Conservation (phyloP, 1,140 invertebrate genomes). For the Arctopsyche grandis region DNA sequence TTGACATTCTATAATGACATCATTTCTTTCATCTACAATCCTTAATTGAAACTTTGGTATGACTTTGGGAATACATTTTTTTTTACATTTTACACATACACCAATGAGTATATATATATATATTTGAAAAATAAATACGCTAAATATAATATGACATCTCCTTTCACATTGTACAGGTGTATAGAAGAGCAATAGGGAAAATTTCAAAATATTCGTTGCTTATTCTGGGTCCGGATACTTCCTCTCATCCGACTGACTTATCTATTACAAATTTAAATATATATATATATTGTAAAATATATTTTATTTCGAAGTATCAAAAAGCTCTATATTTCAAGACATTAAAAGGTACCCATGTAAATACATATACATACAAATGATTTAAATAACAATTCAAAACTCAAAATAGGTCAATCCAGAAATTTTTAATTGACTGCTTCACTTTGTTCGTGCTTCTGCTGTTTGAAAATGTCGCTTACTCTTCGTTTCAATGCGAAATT, state of each 20-base stretch:
- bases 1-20: conserved; percentile 23
- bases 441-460: no score
- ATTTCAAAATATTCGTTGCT: conserved; percentile 53
- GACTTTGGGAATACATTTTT: background rate
- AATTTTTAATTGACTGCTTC: conserved; percentile 13
- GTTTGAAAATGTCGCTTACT: no score
- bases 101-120: background rate
- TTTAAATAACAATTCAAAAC: background rate
- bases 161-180: conserved; percentile 46
- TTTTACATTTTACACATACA: conserved; percentile 10
- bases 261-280: conserved; percentile 44
- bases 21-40: background rate
- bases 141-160: background rate
- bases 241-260: conserved; percentile 43
- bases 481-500: no score
- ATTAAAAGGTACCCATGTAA: conserved; percentile 35
- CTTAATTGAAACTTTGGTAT: background rate
- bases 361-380: no score
- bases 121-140: background rate
- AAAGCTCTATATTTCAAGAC: conserved; percentile 53
- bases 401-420: background rate
- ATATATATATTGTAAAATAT: conserved; percentile 47
- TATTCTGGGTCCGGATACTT: conserved; percentile 46
- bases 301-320: conserved; percentile 53
- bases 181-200: conserved; percentile 54